Evolutionary conservation across 2,888 invertebrate genomes (phyloP).

Genomic region (Brenthis daphne): DNA sequence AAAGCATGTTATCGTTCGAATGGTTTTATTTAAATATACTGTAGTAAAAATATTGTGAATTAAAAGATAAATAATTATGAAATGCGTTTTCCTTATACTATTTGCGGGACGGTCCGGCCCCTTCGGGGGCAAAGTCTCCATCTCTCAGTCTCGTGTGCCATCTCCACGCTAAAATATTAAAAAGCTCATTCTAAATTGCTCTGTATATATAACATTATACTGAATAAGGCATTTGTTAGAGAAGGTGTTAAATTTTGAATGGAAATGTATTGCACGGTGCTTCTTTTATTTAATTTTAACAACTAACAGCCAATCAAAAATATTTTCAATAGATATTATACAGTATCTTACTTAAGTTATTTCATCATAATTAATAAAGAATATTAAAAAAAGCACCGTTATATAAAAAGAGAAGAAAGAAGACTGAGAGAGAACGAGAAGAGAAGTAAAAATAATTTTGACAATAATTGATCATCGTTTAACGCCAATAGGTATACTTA

Average conservation of each 20-base stretch:
- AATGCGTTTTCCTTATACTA: constrained; percentile 71
- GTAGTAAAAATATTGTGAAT: constrained; percentile 63
- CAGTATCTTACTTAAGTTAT: neutral
- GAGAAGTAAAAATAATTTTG: constrained; percentile 37
- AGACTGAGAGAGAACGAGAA: constrained; percentile 62
- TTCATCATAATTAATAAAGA: constrained; percentile 17
- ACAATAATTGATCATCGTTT: constrained; percentile 13
- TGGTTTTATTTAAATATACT: constrained; percentile 67
- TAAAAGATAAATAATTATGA: constrained; percentile 48
- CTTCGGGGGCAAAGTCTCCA: constrained; percentile 75
- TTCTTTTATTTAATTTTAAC: constrained; percentile 21
- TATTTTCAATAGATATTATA: neutral
- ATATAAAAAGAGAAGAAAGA: constrained; percentile 48
- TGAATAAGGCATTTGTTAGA: constrained; percentile 22
- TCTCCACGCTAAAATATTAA: constrained; percentile 75
- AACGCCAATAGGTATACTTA: constrained; percentile 18
- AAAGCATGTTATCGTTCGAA: constrained; percentile 71
- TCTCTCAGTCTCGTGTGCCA: constrained; percentile 72
- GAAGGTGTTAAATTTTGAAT: constrained; percentile 35
- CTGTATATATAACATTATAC: constrained; percentile 23
- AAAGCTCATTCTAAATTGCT: constrained; percentile 43
- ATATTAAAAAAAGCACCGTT: constrained; percentile 51
- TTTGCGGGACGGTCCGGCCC: constrained; percentile 75
- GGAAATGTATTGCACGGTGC: constrained; percentile 34
- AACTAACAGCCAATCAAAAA: constrained; percentile 7